Evolutionary conservation across 2,797 vertebrate genomes (phyloP).

Genomic region (Clarias laeviceps): DNA sequence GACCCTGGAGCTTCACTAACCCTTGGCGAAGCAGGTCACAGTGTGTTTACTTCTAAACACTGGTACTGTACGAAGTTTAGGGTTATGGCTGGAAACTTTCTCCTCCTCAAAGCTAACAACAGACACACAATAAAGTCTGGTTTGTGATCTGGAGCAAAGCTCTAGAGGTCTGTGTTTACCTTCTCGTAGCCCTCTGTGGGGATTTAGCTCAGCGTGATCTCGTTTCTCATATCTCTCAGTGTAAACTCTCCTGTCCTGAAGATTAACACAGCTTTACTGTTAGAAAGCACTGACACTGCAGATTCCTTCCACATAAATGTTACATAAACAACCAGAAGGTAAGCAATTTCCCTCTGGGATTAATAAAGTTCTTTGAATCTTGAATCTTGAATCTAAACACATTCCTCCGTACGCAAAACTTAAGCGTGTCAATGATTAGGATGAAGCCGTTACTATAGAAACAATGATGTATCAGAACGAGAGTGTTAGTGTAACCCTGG

Average conservation of each 20-base stretch:
- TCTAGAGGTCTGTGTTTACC: neutral
- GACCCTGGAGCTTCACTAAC: neutral
- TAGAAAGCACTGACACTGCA: too few relatives aligned
- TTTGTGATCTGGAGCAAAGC: neutral
- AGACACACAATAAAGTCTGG: neutral
- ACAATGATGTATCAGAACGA: neutral
- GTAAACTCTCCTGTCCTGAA: neutral
- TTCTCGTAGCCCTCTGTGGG: too few relatives aligned
- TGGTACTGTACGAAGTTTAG: neutral
- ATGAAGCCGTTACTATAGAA: neutral
- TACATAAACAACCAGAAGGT: too few relatives aligned
- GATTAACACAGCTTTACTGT: too few relatives aligned
- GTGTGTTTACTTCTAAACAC: slow-evolving; percentile 16
- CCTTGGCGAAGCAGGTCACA: neutral
- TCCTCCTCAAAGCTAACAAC: neutral
- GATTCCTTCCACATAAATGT: too few relatives aligned
- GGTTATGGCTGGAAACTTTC: neutral
- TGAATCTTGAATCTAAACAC: too few relatives aligned
- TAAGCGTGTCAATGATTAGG: neutral
- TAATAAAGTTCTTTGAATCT: too few relatives aligned
- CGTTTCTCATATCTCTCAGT: neutral
- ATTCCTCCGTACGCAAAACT: neutral
- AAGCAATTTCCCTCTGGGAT: too few relatives aligned
- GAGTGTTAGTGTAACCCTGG: neutral
- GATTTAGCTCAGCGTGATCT: neutral